A percentile compares a stretch with the other conserved stretches of the same genome.
Evolutionary conservation across 1,140 invertebrate species (phyloP).

Genomic region (Bombus affinis): DNA sequence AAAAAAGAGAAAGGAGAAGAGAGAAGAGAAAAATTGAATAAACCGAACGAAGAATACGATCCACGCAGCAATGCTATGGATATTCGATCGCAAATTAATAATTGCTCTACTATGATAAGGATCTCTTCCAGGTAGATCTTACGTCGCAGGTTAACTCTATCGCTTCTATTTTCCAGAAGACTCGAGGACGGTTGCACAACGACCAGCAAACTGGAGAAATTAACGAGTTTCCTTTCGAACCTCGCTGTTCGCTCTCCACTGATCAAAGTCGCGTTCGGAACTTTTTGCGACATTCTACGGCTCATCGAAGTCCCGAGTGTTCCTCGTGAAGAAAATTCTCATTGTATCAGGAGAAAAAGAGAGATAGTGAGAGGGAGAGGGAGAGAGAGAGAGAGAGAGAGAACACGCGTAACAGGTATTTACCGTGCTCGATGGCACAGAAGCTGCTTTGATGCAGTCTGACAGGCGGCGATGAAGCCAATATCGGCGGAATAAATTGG

Average conservation of each 20-base stretch:
- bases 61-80: neutral
- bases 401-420: slow-evolving; percentile 27
- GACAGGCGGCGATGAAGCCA: neutral
- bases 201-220: neutral
- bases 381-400: neutral
- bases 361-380: too few species aligned
- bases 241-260: neutral
- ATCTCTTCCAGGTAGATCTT: neutral
- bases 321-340: neutral
- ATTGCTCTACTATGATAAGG: too few species aligned
- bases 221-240: neutral
- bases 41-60: neutral
- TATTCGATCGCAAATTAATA: neutral
- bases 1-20: too few species aligned
- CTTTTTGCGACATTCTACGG: neutral
- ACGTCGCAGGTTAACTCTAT: too few species aligned
- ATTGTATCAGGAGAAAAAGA: neutral
- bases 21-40: neutral
- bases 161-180: neutral
- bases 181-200: neutral
- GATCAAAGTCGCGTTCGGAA: neutral
- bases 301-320: neutral
- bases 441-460: slow-evolving; percentile 7
- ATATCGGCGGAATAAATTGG: slow-evolving; percentile 41
- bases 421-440: neutral